These are phyloP conservation scores for Chrysopilus asiliformis DNA, from an alignment of 2,888 invertebrate species.

Conservation along the genomic window DNA sequence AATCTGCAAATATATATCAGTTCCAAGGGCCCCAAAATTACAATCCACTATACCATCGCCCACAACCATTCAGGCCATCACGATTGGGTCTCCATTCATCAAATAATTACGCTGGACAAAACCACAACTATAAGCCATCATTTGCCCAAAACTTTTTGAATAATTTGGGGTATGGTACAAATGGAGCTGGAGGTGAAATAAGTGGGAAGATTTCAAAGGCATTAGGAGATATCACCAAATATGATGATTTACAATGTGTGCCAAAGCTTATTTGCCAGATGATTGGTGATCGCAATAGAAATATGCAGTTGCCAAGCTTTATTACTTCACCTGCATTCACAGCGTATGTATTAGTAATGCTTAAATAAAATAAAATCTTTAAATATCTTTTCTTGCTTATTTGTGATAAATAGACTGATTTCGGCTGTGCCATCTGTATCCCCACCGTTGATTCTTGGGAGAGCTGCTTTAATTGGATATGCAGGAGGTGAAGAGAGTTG, in stretches of 20 bases:
- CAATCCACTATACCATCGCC: background rate
- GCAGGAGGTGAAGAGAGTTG: constrained; percentile 38
- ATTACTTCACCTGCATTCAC: constrained; percentile 33
- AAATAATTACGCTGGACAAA: constrained; percentile 2
- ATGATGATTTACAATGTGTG: constrained; percentile 69
- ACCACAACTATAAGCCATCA: constrained; percentile 14
- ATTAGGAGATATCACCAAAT: constrained; percentile 46
- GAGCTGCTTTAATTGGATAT: constrained; percentile 61
- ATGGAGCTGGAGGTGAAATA: too few species aligned
- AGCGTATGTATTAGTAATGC: constrained; percentile 33
- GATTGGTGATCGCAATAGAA: constrained; percentile 40
- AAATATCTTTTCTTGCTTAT: too few species aligned
- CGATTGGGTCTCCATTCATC: too few species aligned
- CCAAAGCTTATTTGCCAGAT: constrained; percentile 68
- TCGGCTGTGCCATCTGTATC: constrained; percentile 31
- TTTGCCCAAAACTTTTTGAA: constrained; percentile 20
- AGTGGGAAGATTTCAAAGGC: constrained; percentile 36
- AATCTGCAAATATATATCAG: too few species aligned
- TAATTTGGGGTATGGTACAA: too few species aligned
- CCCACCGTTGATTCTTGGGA: constrained; percentile 58
- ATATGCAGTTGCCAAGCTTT: constrained; percentile 31
- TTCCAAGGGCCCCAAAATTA: too few species aligned
- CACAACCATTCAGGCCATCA: background rate
- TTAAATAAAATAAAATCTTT: too few species aligned
- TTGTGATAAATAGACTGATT: constrained; percentile 19